Conservation (phyloP, 2,888 invertebrate genomes). For the Cephus nigrinus region DNA sequence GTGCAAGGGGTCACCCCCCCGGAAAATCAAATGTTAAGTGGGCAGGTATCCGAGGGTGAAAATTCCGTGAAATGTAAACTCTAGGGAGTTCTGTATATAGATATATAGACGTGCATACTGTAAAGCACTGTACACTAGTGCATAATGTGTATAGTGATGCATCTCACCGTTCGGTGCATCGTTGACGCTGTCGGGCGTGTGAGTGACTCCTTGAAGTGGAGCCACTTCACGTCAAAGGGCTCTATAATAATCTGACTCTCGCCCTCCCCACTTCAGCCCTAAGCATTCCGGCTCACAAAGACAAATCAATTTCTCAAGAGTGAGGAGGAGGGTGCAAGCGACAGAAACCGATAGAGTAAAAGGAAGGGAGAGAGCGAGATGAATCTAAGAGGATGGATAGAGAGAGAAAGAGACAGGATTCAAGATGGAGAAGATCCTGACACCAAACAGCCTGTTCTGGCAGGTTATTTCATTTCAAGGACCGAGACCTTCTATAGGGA, state of each 20-base stretch:
- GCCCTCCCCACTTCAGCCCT: slow-evolving; percentile 9
- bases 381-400: background rate
- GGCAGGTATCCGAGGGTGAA: background rate
- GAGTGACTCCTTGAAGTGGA: background rate
- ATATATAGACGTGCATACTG: background rate
- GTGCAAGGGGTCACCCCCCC: background rate
- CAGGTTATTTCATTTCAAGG: slow-evolving; percentile 1
- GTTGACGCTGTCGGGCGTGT: background rate
- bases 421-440: background rate
- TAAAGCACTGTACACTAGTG: background rate
- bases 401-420: slow-evolving; percentile 10
- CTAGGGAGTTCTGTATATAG: background rate
- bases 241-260: slow-evolving; percentile 10
- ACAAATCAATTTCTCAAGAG: slow-evolving; percentile 23
- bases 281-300: slow-evolving; percentile 16
- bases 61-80: background rate
- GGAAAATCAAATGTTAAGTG: background rate
- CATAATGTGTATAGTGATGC: background rate
- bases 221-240: slow-evolving; percentile 46
- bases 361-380: slow-evolving; percentile 12
- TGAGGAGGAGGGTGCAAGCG: background rate
- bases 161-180: background rate
- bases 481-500: background rate
- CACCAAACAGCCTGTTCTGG: background rate
- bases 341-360: background rate